phyloP scores from a whole-genome alignment of 1,140 invertebrate genomes.

The Drosophila lacteicornis region DNA sequence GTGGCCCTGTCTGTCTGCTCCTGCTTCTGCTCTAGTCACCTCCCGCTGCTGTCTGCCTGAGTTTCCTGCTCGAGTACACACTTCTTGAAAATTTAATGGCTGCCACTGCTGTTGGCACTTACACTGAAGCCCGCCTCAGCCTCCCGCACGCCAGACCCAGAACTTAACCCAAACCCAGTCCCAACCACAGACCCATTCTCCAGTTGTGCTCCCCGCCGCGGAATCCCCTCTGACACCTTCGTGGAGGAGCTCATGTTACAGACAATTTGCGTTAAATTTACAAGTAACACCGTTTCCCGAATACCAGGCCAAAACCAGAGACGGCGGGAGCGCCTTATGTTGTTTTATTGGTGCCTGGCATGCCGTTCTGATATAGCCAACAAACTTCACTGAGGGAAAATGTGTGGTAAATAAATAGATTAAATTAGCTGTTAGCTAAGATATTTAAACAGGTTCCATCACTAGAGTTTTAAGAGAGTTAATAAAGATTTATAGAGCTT shows the following conservation, averaged over 20 bases:
- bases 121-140: slow-evolving; percentile 12
- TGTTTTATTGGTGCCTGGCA: slow-evolving; percentile 47
- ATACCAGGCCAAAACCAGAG: slow-evolving; percentile 53
- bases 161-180: background rate
- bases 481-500: background rate
- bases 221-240: slow-evolving; percentile 41
- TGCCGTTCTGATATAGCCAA: slow-evolving; percentile 33
- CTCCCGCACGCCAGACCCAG: background rate
- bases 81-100: slow-evolving; percentile 81
- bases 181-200: slow-evolving; percentile 32
- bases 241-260: slow-evolving; percentile 73
- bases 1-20: slow-evolving; percentile 33
- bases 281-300: slow-evolving; percentile 69
- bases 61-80: slow-evolving; percentile 49
- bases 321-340: slow-evolving; percentile 34
- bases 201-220: background rate
- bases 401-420: background rate
- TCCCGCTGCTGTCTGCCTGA: slow-evolving; percentile 41
- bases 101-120: slow-evolving; percentile 70
- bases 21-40: background rate
- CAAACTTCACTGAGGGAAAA: slow-evolving; percentile 19
- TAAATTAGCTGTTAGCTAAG: no score
- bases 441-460: background rate
- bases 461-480: background rate
- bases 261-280: slow-evolving; percentile 83